Evolutionary conservation across 2,797 vertebrate genomes (phyloP).

Genomic region (Chaunax sp.): DNA sequence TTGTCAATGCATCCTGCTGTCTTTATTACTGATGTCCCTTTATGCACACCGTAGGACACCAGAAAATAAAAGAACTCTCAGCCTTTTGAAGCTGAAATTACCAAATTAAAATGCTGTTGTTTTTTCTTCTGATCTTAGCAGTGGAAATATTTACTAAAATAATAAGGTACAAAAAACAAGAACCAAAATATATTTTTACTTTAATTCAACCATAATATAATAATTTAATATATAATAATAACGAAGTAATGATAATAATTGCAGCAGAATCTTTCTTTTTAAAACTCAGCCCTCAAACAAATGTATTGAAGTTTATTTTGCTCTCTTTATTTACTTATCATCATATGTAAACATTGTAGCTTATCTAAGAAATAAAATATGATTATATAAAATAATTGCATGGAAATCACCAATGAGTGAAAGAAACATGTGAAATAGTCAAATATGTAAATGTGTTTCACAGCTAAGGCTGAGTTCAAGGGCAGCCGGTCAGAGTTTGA

Average conservation of each 20-base stretch:
- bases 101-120: neutral
- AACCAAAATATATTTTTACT: neutral
- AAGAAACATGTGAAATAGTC: slow-evolving; percentile 15
- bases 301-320: neutral
- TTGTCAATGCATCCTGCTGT: neutral
- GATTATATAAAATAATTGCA: neutral
- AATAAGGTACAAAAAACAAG: neutral
- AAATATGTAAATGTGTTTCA: slow-evolving; percentile 35
- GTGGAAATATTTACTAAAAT: slow-evolving; percentile 1
- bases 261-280: neutral
- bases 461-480: slow-evolving; percentile 28
- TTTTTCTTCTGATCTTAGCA: slow-evolving; percentile 5
- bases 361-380: neutral
- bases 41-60: neutral
- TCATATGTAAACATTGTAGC: neutral
- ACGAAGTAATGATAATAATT: neutral
- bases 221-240: neutral
- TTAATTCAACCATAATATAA: neutral
- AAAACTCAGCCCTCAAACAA: neutral
- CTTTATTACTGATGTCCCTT: neutral
- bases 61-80: neutral
- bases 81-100: slow-evolving; percentile 4
- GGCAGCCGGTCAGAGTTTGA: slow-evolving; percentile 19
- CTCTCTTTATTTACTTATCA: neutral
- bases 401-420: neutral